Evolutionary conservation across 2,797 vertebrate species (phyloP), one percentile per base, ranked within the genome.

Genomic region (Notoglanidium macrostoma): DNA sequence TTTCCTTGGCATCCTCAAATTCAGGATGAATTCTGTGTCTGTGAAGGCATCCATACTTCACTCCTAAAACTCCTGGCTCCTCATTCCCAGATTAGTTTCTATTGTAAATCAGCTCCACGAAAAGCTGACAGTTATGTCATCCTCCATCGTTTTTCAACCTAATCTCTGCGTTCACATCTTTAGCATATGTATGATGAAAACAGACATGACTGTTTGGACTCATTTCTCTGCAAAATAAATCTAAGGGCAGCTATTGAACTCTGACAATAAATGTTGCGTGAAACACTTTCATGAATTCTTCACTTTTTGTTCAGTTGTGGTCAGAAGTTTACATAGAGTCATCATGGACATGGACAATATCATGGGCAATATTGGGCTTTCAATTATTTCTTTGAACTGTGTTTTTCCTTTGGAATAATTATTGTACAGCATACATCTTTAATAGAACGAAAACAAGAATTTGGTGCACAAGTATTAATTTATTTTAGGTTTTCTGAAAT

Each of bases 11-110:
- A 85, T 15, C 21, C 14, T 70, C 2, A 55, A 81, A 59, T 49
- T 86, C 10, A 72, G 77, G 49, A 73, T 86, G 49, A 81, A 80
- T 35, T 79, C 59, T 1, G 26, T 78, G 19, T 86, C 74, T 23
- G 63, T 70, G 19, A 70, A 70, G 11, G 19, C 40, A 80, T 86
- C 15, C 23, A 68, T 2, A 21, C 29, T 51, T 54, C 29, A n/a
- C 55, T 86, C 49, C 32, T 32, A 72, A 77, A 51, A 81, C 85
- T 86, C 65, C 51, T 86, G 63, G 85, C 46, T 59, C 51, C 14
- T 70, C 35, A 70, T 70, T 70, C 35, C 35, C 1, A 70, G 26
- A 40, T 10, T 40, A 8, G 2, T 72, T 72, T 72, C n/a, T 72
- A 68, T 19, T 35, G n/a, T 29, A n/a, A 65, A 63, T 32, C n/a